Base-by-base conservation (phyloP, 2,888 invertebrate species). In the Melanostoma mellinum region DNA sequence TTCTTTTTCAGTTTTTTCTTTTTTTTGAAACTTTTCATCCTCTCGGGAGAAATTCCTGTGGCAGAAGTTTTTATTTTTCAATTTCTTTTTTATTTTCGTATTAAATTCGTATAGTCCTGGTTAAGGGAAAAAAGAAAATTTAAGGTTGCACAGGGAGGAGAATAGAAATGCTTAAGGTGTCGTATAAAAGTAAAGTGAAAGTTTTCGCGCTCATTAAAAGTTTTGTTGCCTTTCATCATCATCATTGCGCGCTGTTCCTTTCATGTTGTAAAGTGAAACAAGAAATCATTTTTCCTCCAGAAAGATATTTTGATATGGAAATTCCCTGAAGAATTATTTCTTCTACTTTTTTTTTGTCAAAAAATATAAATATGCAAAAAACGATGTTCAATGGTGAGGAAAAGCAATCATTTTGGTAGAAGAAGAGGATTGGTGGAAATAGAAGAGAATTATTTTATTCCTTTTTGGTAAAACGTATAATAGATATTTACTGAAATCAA, bases 191-290 rank as follows among this genome's bases (percentile, higher is more conserved):
- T 36, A 76, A 71, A 82, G 68, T 73, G 82, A 82, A 82, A 82
- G 78, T 82, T 82, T 68, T 73, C 44, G 58, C 63, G 68, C 78
- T 78, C 82, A 82, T 82, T 82, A 78, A 82, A 82, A 82, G 68
- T 82, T 82, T 6, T 78, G 53, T 60, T 69, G 61, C 10, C 48
- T 50, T 69, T 63, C 36, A 6, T 30, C 9, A 38, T 50, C 63
- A 63, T 63, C 38, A 63, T 38, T 20, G 30, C 63, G 20, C 30
- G 48, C 20, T 20, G 20, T n/a, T 5, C 44, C 33, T 8, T 58
- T 42, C 42, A 30, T 58, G 30, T 9, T n/a, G 44, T 63, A 35
- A 56, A 32, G 32, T n/a, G 35, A 61, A 61, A 38, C 2, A 2
- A 63, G 2, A n/a, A 20, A 4, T n/a, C 20, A 5, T 3, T 52